Evolutionary conservation across 2,888 invertebrate genomes (phyloP), one percentile per base, ranked within the genome.

Genomic region (Exocentrus adspersus): DNA sequence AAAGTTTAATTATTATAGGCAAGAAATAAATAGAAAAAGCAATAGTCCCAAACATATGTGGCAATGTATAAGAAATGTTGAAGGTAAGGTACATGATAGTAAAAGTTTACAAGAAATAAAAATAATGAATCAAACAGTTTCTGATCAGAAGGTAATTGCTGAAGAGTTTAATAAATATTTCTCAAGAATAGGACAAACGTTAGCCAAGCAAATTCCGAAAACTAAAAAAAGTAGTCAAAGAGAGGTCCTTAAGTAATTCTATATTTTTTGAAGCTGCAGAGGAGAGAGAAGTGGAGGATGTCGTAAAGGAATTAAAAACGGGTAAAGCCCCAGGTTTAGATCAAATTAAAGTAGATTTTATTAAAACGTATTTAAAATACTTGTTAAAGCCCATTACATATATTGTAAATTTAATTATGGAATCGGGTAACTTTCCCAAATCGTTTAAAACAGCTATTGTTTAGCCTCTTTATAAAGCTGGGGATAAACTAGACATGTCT

Each of bases 391-490:
- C 62, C 12, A 14, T 62, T 21, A 30, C 28, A 10, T 37, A 58
- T 21, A 30, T 62, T 9, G 48, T 57, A 19, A 62, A 57, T 17
- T 19, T 21, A 20, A 42, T 24, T 41, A 14, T 62, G 14, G 48
- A 48, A 16, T 48, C 12, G n/a, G 62, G 62, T 16, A 14, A 20
- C 16, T 62, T 45, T 24, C 58, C 63, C 51, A 43, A 50, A 24
- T n/a, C 21, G 20, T 28, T 64, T 12, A 61, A 54, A 54, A 37
- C n/a, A 17, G 60, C 64, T 12, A 28, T 53, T 20, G 53, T 64
- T 16, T 61, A 32, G 17, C 64, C 64, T 17, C 19, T 64, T 24
- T 24, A 64, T 24, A 52, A 63, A 41, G 14, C 24, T 9, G 64
- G 64, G n/a, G 37, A 60, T 24, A 54, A 21, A 14, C 32, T 19